phyloP scores from a whole-genome alignment of 2,797 vertebrate species.

The Leuciscus waleckii region DNA sequence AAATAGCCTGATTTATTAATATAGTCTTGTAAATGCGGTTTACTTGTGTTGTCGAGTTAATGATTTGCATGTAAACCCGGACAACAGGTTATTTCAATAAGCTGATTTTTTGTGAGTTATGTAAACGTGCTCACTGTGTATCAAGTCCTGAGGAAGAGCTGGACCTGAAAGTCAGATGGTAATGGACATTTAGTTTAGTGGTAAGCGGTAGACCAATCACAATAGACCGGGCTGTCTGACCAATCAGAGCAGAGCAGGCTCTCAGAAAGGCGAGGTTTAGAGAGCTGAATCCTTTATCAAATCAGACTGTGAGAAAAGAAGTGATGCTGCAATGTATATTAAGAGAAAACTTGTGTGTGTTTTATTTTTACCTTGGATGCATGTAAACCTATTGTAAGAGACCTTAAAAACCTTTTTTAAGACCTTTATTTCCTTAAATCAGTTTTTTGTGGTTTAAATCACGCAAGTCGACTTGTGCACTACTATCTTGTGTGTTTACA shows the following conservation, averaged over 20 bases:
- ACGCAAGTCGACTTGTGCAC: not conserved
- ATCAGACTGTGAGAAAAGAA: not conserved
- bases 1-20: no score
- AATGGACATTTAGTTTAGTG: not conserved
- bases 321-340: not conserved
- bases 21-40: no score
- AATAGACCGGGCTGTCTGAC: no score
- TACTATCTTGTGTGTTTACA: not conserved
- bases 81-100: no score
- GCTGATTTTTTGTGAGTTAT: no score
- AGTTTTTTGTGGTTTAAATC: not conserved
- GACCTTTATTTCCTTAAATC: not conserved
- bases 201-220: not conserved
- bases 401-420: not conserved
- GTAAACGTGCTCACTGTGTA: no score
- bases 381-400: not conserved
- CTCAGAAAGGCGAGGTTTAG: not conserved
- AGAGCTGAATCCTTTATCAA: not conserved
- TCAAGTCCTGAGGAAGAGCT: no score
- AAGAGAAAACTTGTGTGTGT: not conserved
- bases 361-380: not conserved
- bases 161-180: not conserved
- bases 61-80: no score
- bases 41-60: no score
- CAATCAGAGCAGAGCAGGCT: not conserved